A percentile compares a stretch with the other conserved stretches of the same genome.
phyloP scores from a whole-genome alignment of 2,797 vertebrate genomes.

The Coilia nasus region DNA sequence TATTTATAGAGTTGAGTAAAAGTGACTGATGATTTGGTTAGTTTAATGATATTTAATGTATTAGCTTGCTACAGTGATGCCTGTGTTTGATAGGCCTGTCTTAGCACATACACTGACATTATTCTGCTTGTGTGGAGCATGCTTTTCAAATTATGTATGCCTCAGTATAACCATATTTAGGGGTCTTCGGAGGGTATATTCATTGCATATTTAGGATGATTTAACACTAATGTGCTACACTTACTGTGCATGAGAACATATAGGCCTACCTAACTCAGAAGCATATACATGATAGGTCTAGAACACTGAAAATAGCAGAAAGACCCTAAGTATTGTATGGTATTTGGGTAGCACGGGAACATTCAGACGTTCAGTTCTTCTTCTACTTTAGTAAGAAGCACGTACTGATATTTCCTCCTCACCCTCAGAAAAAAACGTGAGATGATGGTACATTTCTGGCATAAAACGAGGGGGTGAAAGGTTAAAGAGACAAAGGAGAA shows the following conservation, averaged over 20 bases:
- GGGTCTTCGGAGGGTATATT: no score
- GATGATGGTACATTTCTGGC: background rate
- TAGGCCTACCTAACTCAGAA: no score
- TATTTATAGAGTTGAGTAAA: background rate
- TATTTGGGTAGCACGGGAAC: background rate
- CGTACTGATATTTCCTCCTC: background rate
- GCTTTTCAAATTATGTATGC: no score
- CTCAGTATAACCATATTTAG: no score
- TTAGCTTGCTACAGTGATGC: no score
- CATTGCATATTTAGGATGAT: no score
- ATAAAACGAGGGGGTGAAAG: slow-evolving; percentile 5
- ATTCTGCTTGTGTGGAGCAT: no score
- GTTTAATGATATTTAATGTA: background rate
- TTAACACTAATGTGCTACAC: no score
- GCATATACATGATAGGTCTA: no score
- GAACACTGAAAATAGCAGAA: background rate
- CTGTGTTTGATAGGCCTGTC: no score
- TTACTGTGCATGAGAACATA: no score
- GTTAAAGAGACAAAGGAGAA: background rate
- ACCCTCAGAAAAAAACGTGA: background rate
- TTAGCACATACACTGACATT: no score
- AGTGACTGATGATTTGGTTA: background rate
- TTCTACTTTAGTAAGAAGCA: background rate
- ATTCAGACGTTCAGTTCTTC: background rate
- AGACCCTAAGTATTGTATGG: background rate